phyloP scores from a whole-genome alignment of 23 tunicate species.

The Styela clava region DNA sequence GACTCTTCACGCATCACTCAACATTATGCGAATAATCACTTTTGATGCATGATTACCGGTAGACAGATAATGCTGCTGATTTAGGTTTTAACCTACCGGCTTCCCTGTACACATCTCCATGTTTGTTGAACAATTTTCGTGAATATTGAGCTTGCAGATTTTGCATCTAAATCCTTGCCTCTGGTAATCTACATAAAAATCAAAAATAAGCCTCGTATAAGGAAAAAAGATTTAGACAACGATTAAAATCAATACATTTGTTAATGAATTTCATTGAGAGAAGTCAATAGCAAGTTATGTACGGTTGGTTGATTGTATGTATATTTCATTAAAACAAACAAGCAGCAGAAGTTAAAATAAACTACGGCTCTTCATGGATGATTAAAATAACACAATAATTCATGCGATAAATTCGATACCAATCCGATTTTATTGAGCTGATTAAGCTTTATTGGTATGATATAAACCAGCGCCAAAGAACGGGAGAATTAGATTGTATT shows the following conservation, averaged over 20 bases:
- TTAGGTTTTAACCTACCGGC: conserved; percentile 25
- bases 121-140: conserved; percentile 33
- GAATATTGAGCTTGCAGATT: conserved; percentile 56
- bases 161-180: conserved; percentile 63
- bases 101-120: conserved; percentile 55
- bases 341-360: no score
- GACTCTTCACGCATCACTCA: not conserved
- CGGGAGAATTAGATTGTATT: no score
- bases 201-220: not conserved
- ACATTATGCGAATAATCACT: not conserved
- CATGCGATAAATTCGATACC: no score
- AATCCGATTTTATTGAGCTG: no score
- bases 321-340: no score
- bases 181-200: conserved; percentile 38
- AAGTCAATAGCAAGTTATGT: not conserved
- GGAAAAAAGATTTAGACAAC: not conserved
- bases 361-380: no score
- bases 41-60: not conserved
- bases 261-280: not conserved
- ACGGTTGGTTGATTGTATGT: not conserved
- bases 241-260: not conserved
- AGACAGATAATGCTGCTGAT: not conserved
- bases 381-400: no score
- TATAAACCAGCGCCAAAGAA: no score
- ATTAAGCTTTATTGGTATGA: no score